Conservation (phyloP, 2,888 invertebrate species). For the Homarus gammarus region DNA sequence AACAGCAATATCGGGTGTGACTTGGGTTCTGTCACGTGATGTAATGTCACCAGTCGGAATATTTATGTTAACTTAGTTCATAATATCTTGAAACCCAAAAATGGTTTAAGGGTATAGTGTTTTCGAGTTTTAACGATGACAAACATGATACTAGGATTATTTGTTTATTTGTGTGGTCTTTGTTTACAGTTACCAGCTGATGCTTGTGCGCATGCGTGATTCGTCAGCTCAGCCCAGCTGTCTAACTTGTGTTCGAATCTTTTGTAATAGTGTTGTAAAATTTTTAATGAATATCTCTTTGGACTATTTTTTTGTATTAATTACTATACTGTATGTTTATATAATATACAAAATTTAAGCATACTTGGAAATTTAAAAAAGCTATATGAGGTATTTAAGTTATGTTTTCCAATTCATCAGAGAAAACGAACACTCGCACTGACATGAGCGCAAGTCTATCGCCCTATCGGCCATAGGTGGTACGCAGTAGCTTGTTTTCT, state of each 20-base stretch:
- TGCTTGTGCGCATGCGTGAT: conserved; percentile 53
- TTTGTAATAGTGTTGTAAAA: not conserved
- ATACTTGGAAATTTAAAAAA: no score
- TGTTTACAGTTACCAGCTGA: conserved; percentile 71
- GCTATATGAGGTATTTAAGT: not conserved
- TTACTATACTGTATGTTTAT: not conserved
- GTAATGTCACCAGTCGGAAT: not conserved
- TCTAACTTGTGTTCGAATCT: conserved; percentile 23
- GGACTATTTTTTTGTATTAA: no score
- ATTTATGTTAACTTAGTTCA: not conserved
- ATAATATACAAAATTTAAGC: not conserved
- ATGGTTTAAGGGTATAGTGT: not conserved
- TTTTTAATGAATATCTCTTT: no score
- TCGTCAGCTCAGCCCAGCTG: conserved; percentile 57
- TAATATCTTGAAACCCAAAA: not conserved
- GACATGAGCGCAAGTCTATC: not conserved
- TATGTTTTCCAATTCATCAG: not conserved
- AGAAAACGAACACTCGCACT: not conserved
- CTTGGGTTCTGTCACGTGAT: no score
- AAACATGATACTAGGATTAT: not conserved
- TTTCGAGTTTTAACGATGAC: not conserved
- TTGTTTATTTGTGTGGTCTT: conserved; percentile 31
- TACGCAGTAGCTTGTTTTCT: not conserved
- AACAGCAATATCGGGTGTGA: no score
- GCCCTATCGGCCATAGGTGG: no score